A percentile compares a stretch with the other conserved stretches of the same genome.
Evolutionary conservation across 2,888 invertebrate genomes (phyloP).

Genomic region (Hofmannophila pseudospretella): DNA sequence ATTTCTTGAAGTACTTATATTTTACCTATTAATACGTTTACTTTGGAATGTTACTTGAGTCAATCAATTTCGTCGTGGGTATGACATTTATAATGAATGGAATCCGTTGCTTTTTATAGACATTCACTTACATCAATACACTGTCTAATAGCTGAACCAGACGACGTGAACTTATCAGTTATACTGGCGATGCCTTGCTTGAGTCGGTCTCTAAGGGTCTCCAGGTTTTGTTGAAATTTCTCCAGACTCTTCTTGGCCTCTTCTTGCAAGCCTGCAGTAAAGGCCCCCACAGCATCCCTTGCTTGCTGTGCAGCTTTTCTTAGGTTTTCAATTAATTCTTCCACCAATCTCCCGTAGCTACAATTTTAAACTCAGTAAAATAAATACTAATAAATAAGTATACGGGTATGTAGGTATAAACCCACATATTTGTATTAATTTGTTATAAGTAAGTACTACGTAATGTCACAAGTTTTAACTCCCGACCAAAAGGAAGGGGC

Average conservation of each 20-base stretch:
- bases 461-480: no score
- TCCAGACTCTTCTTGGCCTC: constrained; percentile 33
- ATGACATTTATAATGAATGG: no score
- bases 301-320: constrained; percentile 43
- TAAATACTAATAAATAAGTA: no score
- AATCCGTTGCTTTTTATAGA: no score
- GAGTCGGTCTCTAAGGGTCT: constrained; percentile 37
- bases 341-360: constrained; percentile 39
- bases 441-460: no score
- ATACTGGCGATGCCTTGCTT: constrained; percentile 35
- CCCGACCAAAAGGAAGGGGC: no score
- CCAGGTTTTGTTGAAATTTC: constrained; percentile 34
- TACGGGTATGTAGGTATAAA: no score
- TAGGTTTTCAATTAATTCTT: constrained; percentile 41
- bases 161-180: constrained; percentile 35
- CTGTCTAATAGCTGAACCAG: constrained; percentile 33
- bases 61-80: no score
- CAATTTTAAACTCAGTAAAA: background rate
- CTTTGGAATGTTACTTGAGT: no score
- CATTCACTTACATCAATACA: constrained; percentile 53
- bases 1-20: no score
- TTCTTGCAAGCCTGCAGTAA: constrained; percentile 37
- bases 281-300: constrained; percentile 34
- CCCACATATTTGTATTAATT: no score
- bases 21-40: no score